Evolutionary conservation across 2,113 vertebrate species (phyloP).

Genomic region (Addax nasomaculatus): DNA sequence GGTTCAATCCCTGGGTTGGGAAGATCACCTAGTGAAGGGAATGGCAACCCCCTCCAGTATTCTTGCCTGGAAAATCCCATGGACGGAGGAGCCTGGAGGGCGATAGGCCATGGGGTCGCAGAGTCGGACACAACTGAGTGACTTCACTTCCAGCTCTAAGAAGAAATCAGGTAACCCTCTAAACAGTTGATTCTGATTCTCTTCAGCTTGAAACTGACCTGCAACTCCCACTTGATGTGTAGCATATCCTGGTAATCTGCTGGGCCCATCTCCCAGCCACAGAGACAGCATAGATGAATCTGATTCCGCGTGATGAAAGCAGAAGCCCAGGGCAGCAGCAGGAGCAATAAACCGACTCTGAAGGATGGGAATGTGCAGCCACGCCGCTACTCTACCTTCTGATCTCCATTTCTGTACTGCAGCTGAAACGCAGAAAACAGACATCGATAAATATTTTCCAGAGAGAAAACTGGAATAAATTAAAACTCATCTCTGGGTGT

Average conservation of each 20-base stretch:
- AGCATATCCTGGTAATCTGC: constrained; percentile 87
- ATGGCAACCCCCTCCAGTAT: not conserved
- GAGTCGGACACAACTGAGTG: not conserved
- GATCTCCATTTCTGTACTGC: constrained; percentile 84
- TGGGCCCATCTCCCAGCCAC: constrained; percentile 88
- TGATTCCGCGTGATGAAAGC: constrained; percentile 88
- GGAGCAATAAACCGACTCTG: constrained; percentile 82
- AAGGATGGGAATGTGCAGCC: constrained; percentile 90
- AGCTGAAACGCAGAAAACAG: constrained; percentile 70
- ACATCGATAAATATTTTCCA: not conserved
- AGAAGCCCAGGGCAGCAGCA: constrained; percentile 88
- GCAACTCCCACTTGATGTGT: constrained; percentile 95
- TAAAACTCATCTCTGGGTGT: not conserved
- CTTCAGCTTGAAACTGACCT: constrained; percentile 78
- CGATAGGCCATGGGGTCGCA: not conserved
- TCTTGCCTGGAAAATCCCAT: not conserved
- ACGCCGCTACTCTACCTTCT: constrained; percentile 85
- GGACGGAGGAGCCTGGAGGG: not conserved
- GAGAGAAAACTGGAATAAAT: not conserved
- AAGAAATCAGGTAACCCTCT: not conserved
- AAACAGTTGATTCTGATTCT: not conserved
- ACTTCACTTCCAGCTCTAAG: not conserved
- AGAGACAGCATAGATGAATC: constrained; percentile 83
- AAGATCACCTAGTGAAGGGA: not conserved
- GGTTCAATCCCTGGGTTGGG: not conserved